Evolutionary conservation across 2,113 vertebrate genomes (phyloP), one percentile per base, ranked within the genome.

Genomic region (Poicephalus gulielmi): DNA sequence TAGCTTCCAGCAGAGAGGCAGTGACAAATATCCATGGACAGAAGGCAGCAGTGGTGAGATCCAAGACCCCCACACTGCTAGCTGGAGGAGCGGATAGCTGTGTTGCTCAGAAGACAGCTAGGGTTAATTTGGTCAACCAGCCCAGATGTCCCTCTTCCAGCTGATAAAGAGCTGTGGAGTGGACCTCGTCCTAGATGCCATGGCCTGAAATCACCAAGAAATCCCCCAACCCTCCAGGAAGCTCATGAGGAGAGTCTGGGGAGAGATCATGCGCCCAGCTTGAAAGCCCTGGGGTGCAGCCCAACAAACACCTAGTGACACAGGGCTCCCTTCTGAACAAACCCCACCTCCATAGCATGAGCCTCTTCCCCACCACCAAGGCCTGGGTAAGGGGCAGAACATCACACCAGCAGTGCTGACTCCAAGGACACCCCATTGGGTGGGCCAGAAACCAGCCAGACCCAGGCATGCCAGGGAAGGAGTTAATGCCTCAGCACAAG

Each of bases 401-500:
- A 5, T 46, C 49, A 43, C 37, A n/a, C 2, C 75, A 83, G 83
- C 59, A 47, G 17, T 5, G 35, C 70, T 85, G 79, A 30, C 44
- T 23, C 57, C 4, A 4, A 15, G 25, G 27, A 55, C 64, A 31
- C 4, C 25, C 55, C 3, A 0, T 28, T 13, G 17, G 13, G 5
- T n/a, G 53, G 22, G 2, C 18, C 60, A 39, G 33, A 55, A 50
- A 74, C 6, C 43, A 43, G 12, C 22, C 28, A 15, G 8, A n/a
- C 18, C 73, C 69, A 33, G 64, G 19, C 5, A 0, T 2, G 78
- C 64, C 47, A 25, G 33, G 33, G 78, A 90, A 95, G 78, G 81
- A 82, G 89, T 95, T 89, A 78, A 90, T 85, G 68, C 57, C 64
- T 87, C 74, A 73, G 62, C 84, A 50, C 57, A 66, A n/a, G 59